Percentiles rank a stretch among this genome's conserved stretches.
Evolutionary conservation across 2,113 vertebrate genomes (phyloP).

Genomic region (Dolichallabes microphthalmus): DNA sequence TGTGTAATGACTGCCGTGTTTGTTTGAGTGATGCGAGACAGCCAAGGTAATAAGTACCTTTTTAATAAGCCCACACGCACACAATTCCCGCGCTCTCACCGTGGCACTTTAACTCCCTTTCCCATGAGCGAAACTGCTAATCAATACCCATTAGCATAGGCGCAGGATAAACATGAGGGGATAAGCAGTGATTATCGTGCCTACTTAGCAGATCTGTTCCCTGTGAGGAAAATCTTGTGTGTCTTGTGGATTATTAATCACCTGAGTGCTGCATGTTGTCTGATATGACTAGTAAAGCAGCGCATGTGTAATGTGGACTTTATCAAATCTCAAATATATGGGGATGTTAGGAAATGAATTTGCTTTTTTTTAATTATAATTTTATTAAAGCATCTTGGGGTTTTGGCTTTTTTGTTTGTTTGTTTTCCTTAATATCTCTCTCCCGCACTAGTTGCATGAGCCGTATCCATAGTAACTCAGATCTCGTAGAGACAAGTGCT

Average conservation of each 20-base stretch:
- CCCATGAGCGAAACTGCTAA: background rate
- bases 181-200: background rate
- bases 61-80: conserved; percentile 26
- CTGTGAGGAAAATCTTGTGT: background rate
- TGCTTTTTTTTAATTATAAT: background rate
- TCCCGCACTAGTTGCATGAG: conserved; percentile 8
- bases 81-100: background rate
- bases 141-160: conserved; percentile 18
- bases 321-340: background rate
- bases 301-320: background rate
- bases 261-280: background rate
- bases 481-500: conserved; percentile 34
- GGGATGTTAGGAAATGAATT: background rate
- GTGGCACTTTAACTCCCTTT: background rate
- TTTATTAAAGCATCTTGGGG: background rate
- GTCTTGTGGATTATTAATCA: background rate
- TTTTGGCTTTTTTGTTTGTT: background rate
- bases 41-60: conserved; percentile 54
- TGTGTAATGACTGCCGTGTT: conserved; percentile 48
- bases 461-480: conserved; percentile 55
- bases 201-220: background rate
- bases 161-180: background rate
- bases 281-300: background rate
- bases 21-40: conserved; percentile 46
- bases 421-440: background rate